A percentile compares a stretch with the other conserved stretches of the same genome.
These are phyloP conservation scores for Neostethus bicornis DNA, from an alignment of 2,797 vertebrate species.

Conservation along the genomic window DNA sequence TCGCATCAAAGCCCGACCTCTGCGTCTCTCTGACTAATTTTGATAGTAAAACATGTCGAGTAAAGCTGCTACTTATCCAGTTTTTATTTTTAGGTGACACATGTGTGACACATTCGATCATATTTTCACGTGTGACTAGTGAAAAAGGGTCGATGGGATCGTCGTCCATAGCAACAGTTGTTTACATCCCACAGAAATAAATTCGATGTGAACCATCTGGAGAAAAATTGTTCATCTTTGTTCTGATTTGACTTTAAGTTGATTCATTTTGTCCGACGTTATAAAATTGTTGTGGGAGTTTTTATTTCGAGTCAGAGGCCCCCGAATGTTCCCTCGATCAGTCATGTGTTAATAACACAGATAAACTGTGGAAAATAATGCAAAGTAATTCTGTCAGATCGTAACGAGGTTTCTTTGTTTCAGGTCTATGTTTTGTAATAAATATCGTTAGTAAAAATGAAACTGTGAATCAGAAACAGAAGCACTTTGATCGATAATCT, in stretches of 20 bases:
- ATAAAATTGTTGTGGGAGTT: slow-evolving; percentile 58
- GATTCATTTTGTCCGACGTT: slow-evolving; percentile 4
- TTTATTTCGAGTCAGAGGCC: slow-evolving; percentile 44
- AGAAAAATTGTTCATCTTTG: slow-evolving; percentile 68
- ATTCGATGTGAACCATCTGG: slow-evolving; percentile 23
- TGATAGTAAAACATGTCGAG: slow-evolving; percentile 50
- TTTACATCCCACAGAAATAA: slow-evolving; percentile 36
- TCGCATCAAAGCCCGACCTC: slow-evolving; percentile 69
- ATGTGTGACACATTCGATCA: slow-evolving; percentile 47
- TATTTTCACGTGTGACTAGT: slow-evolving; percentile 32
- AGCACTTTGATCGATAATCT: slow-evolving; percentile 57
- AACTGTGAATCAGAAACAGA: slow-evolving; percentile 70
- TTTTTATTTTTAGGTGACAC: slow-evolving; percentile 36
- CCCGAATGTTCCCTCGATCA: slow-evolving; percentile 4
- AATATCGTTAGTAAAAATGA: slow-evolving; percentile 68
- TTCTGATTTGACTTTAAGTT: slow-evolving; percentile 43
- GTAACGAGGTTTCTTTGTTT: slow-evolving; percentile 30
- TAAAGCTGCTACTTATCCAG: slow-evolving; percentile 39
- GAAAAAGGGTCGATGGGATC: slow-evolving; percentile 31
- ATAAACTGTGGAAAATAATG: slow-evolving; percentile 7
- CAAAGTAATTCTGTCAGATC: slow-evolving; percentile 36
- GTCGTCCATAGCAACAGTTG: slow-evolving; percentile 18
- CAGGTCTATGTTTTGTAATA: slow-evolving; percentile 57
- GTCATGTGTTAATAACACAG: slow-evolving; percentile 17
- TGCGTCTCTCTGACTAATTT: slow-evolving; percentile 77